These are phyloP conservation scores for Caenorhabditis doughertyi DNA, from an alignment of 2,888 invertebrate genomes.

Conservation along the genomic window DNA sequence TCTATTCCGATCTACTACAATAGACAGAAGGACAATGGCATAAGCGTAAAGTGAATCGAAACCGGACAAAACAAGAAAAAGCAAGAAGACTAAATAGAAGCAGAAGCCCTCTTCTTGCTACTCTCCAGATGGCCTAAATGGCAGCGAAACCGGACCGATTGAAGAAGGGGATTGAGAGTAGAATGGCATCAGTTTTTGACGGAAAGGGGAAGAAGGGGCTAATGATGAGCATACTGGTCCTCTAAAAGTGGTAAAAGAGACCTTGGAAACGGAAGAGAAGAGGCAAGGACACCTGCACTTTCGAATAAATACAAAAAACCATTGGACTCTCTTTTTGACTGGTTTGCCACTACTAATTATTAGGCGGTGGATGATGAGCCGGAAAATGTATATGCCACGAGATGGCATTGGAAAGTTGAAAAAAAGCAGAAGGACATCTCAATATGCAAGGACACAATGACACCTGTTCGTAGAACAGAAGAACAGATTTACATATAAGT, in stretches of 20 bases:
- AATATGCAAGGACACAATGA: conserved; percentile 26
- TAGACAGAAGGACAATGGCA: conserved; percentile 50
- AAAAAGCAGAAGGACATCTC: conserved; percentile 29
- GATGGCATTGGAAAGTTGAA: conserved; percentile 17
- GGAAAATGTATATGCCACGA: conserved; percentile 28
- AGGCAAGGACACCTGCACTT: conserved; percentile 47
- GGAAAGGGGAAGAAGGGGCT: conserved; percentile 4
- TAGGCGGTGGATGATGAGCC: conserved; percentile 58
- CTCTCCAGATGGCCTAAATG: conserved; percentile 50
- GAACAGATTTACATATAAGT: conserved; percentile 7
- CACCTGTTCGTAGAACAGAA: conserved; percentile 24
- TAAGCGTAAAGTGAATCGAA: conserved; percentile 57
- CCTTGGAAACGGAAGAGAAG: conserved; percentile 31
- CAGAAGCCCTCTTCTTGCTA: conserved; percentile 4
- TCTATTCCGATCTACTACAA: conserved; percentile 32
- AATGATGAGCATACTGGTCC: conserved; percentile 53
- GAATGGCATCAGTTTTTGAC: conserved; percentile 22
- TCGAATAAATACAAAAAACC: conserved; percentile 15
- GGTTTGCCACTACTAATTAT: conserved; percentile 48
- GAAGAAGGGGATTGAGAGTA: no score
- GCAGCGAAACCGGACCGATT: conserved; percentile 56
- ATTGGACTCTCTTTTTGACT: conserved; percentile 20
- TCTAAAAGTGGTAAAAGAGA: conserved; percentile 30
- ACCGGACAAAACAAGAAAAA: conserved; percentile 38
- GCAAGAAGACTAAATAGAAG: background rate